Conservation (phyloP, 1,140 invertebrate genomes). For the Orchesella cincta region DNA sequence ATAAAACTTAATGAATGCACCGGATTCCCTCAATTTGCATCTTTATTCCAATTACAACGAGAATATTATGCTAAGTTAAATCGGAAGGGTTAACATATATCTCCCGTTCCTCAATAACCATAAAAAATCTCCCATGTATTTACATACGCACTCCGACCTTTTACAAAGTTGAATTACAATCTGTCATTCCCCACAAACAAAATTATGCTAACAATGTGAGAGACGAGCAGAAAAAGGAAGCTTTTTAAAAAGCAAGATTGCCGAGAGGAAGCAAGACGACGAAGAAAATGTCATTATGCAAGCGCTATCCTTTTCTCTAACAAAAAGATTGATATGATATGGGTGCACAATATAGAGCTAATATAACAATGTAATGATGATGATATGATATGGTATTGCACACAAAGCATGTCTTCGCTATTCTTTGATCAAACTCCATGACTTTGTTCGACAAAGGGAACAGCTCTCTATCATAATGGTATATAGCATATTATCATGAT, state of each 20-base stretch:
- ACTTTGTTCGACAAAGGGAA: not conserved
- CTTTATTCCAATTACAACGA: conserved; percentile 18
- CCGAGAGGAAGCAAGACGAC: too few relatives aligned
- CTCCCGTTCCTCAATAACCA: not conserved
- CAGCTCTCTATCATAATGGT: not conserved
- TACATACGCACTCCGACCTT: not conserved
- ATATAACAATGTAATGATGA: not conserved
- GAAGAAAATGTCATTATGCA: conserved; percentile 22
- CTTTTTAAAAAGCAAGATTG: too few relatives aligned
- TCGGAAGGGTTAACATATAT: not conserved
- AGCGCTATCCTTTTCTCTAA: not conserved
- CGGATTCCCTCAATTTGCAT: conserved; percentile 28
- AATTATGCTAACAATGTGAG: too few relatives aligned
- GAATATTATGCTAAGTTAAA: conserved; percentile 23
- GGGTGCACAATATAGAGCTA: not conserved
- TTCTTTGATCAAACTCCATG: conserved; percentile 12
- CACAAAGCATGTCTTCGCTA: not conserved
- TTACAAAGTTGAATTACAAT: too few relatives aligned
- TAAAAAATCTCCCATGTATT: not conserved
- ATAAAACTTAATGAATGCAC: conserved; percentile 28
- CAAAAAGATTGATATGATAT: not conserved
- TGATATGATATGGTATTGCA: not conserved
- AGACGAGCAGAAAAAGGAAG: too few relatives aligned
- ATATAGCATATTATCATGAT: not conserved
- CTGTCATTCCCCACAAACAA: too few relatives aligned